A percentile compares a stretch with the other conserved stretches of the same genome.
phyloP scores from a whole-genome alignment of 2,113 vertebrate genomes.

The Nyctereutes procyonoides region DNA sequence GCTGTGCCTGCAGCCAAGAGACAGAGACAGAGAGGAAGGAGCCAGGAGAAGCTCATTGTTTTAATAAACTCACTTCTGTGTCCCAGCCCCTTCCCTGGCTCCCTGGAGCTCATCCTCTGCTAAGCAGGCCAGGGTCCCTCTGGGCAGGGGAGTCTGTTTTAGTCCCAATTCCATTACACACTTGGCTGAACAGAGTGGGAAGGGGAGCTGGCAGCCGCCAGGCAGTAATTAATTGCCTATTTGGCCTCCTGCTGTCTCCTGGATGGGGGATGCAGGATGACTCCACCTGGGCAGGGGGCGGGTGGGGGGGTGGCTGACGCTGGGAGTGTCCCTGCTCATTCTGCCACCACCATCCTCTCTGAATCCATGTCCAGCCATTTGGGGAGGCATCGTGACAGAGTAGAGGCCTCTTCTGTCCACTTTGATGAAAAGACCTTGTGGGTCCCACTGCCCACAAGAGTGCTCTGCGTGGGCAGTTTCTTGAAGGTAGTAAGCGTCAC shows the following conservation, averaged over 20 bases:
- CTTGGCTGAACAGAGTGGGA: slow-evolving; percentile 90
- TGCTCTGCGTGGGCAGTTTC: background rate
- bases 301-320: slow-evolving; percentile 39
- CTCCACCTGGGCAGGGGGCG: slow-evolving; percentile 77
- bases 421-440: background rate
- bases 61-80: slow-evolving; percentile 80
- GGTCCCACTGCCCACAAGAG: no score
- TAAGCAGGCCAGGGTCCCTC: slow-evolving; percentile 83
- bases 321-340: slow-evolving; percentile 48
- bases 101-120: slow-evolving; percentile 81
- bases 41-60: slow-evolving; percentile 70
- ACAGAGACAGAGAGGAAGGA: background rate
- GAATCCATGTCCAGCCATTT: background rate
- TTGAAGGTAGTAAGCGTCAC: background rate
- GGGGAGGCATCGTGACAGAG: background rate
- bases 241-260: slow-evolving; percentile 86
- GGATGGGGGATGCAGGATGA: slow-evolving; percentile 73
- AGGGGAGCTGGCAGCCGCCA: slow-evolving; percentile 74
- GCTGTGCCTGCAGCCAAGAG: background rate
- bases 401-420: background rate
- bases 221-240: slow-evolving; percentile 91
- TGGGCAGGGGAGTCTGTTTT: slow-evolving; percentile 86
- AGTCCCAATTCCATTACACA: slow-evolving; percentile 95
- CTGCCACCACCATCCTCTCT: background rate
- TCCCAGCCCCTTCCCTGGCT: background rate